phyloP scores from a whole-genome alignment of 2,797 vertebrate genomes.

The Philypnodon macrostomus region DNA sequence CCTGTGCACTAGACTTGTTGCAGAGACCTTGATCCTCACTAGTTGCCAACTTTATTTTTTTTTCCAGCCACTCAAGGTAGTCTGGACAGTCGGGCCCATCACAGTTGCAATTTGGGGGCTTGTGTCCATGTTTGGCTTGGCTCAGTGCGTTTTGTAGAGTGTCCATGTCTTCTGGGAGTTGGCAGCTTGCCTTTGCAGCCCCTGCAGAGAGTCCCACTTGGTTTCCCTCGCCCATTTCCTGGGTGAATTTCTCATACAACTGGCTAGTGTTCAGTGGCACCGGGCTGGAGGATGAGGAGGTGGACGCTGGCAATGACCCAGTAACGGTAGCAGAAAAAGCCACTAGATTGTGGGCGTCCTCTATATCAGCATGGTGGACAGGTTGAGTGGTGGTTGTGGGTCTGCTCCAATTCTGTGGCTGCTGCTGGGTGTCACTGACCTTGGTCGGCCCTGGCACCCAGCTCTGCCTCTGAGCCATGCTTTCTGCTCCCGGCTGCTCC shows the following conservation, averaged over 20 bases:
- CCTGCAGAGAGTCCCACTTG: slow-evolving; percentile 51
- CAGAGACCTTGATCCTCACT: slow-evolving; percentile 65
- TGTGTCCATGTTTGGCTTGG: slow-evolving; percentile 90
- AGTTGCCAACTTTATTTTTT: slow-evolving; percentile 87
- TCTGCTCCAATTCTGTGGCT: slow-evolving; percentile 64
- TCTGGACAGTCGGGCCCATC: slow-evolving; percentile 96
- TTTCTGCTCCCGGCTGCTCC: slow-evolving; percentile 62
- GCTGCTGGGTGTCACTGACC: slow-evolving; percentile 62
- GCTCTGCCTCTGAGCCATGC: slow-evolving; percentile 57
- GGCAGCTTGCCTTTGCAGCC: slow-evolving; percentile 43
- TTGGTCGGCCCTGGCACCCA: slow-evolving; percentile 69
- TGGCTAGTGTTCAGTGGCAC: slow-evolving; percentile 74
- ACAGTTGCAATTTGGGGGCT: slow-evolving; percentile 95
- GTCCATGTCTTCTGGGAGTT: slow-evolving; percentile 82
- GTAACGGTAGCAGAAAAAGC: slow-evolving; percentile 91
- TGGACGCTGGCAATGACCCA: slow-evolving; percentile 82
- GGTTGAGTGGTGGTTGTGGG: slow-evolving; percentile 45
- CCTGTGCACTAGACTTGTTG: slow-evolving; percentile 59
- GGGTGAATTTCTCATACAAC: slow-evolving; percentile 89
- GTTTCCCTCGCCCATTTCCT: slow-evolving; percentile 80
- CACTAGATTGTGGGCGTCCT: slow-evolving; percentile 91
- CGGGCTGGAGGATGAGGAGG: slow-evolving; percentile 62
- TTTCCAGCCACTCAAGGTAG: slow-evolving; percentile 97
- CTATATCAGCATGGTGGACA: slow-evolving; percentile 78
- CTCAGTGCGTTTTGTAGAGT: slow-evolving; percentile 87